phyloP scores from a whole-genome alignment of 2,113 vertebrate genomes.

The Tauraco erythrolophus region DNA sequence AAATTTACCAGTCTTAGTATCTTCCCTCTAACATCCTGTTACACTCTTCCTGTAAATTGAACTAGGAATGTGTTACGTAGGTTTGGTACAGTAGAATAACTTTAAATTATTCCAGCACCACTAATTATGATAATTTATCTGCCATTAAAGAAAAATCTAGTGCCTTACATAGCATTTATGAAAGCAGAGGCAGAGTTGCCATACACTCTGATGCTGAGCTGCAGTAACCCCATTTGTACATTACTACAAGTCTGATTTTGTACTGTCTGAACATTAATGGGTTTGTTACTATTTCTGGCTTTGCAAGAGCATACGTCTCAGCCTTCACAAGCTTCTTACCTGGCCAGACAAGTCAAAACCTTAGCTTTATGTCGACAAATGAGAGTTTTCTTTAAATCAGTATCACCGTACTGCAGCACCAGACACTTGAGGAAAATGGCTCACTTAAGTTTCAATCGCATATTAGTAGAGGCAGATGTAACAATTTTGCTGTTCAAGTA shows the following conservation, averaged over 20 bases:
- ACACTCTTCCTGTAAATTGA: not conserved
- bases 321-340: conserved; percentile 1
- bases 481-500: not conserved
- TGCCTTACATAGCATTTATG: not conserved
- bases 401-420: not conserved
- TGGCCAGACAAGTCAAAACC: not conserved
- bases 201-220: not conserved
- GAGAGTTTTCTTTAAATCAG: not conserved
- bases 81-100: not conserved
- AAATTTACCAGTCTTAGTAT: not conserved
- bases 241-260: not conserved
- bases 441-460: not conserved
- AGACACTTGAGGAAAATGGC: not conserved
- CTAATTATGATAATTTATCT: not conserved
- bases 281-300: not conserved
- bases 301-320: not conserved
- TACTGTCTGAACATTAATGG: not conserved
- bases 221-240: not conserved
- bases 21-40: not conserved
- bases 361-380: not conserved
- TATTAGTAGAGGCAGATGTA: not conserved
- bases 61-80: fast-evolving
- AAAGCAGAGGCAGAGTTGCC: not conserved
- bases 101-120: not conserved
- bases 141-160: not conserved